Evolutionary conservation across 2,113 vertebrate species (phyloP).

Genomic region (Anguilla rostrata): DNA sequence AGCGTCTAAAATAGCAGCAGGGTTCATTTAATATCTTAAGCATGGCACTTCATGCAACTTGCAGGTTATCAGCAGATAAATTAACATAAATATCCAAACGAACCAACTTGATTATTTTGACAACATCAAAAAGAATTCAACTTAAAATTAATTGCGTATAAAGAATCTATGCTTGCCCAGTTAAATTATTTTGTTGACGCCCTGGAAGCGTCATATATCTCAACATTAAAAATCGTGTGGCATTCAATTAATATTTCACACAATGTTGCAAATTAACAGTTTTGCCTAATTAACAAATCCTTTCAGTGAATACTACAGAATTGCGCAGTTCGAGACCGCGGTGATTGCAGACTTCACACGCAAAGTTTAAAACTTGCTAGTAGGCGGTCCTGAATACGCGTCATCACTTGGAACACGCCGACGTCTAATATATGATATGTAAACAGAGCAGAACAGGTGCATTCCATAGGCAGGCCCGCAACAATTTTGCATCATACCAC

Average conservation of each 20-base stretch:
- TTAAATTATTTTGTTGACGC: not conserved
- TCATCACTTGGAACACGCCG: not conserved
- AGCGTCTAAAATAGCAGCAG: constrained; percentile 60
- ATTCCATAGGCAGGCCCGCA: not conserved
- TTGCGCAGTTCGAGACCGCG: too few species aligned
- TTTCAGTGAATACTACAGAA: too few species aligned
- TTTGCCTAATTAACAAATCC: too few species aligned
- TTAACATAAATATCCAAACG: not conserved
- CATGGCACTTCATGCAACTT: not conserved
- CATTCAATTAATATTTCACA: too few species aligned
- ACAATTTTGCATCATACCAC: not conserved
- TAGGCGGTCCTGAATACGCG: not conserved
- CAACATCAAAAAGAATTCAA: not conserved
- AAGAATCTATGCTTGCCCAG: not conserved
- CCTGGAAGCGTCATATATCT: not conserved
- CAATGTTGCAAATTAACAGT: too few species aligned
- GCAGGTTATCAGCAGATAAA: not conserved
- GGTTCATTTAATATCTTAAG: not conserved
- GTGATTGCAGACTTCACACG: not conserved
- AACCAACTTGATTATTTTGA: not conserved
- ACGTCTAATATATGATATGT: not conserved
- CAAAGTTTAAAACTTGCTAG: not conserved
- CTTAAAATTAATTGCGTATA: not conserved
- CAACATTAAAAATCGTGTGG: not conserved
- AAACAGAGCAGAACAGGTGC: not conserved